Percentiles rank a stretch among this genome's conserved stretches.
phyloP scores from a whole-genome alignment of 2,113 vertebrate species.

The Cavia aperea region DNA sequence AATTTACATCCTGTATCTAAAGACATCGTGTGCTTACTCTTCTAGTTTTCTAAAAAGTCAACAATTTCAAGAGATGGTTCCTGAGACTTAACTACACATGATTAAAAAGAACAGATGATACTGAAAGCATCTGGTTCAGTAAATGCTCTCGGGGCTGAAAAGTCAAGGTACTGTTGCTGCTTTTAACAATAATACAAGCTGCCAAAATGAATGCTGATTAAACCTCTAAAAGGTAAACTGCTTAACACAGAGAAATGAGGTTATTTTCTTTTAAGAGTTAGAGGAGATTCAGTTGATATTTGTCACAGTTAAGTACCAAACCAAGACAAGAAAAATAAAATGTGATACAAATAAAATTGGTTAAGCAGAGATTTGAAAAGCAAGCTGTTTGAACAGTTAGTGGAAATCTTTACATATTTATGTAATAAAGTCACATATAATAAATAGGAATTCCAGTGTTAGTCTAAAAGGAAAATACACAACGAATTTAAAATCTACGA shows the following conservation, averaged over 20 bases:
- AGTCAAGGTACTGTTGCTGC: conserved; percentile 43
- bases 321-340: conserved; percentile 45
- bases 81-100: conserved; percentile 33
- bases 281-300: conserved; percentile 70
- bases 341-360: conserved; percentile 34
- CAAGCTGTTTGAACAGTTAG: conserved; percentile 44
- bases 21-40: conserved; percentile 22
- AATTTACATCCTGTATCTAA: conserved; percentile 64
- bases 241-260: conserved; percentile 51
- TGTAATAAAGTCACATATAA: conserved; percentile 56
- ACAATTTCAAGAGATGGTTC: conserved; percentile 38
- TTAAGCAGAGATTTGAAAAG: conserved; percentile 46
- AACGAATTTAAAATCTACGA: conserved; percentile 36
- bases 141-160: conserved; percentile 44
- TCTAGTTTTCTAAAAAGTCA: conserved; percentile 56
- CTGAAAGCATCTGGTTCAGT: conserved; percentile 44
- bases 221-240: conserved; percentile 48
- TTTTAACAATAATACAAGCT: conserved; percentile 46
- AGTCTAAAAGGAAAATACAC: conserved; percentile 48
- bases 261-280: conserved; percentile 51
- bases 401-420: conserved; percentile 39
- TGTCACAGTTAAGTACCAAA: conserved; percentile 64
- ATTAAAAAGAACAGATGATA: conserved; percentile 55
- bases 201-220: conserved; percentile 5
- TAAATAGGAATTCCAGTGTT: conserved; percentile 57